Evolutionary conservation across 2,888 invertebrate species (phyloP).

Genomic region (Amaurobius ferox): DNA sequence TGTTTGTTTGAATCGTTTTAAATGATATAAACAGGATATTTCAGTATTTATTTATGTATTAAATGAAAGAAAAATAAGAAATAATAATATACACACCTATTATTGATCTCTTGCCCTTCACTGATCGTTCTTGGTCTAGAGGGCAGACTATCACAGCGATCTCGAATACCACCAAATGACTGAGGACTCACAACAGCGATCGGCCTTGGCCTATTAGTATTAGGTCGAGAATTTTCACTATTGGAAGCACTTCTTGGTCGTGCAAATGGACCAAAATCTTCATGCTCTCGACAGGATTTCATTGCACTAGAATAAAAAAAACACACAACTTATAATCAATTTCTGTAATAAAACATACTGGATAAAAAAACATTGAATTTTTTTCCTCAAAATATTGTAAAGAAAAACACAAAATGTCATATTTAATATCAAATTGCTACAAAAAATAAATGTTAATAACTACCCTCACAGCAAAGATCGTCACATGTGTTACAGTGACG

Average conservation of each 20-base stretch:
- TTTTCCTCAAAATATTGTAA: no score
- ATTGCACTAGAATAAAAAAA: slow-evolving; percentile 82
- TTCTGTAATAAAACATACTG: no score
- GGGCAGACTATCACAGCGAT: slow-evolving; percentile 90
- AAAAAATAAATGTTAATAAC: no score
- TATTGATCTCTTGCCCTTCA: slow-evolving; percentile 79
- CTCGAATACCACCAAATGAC: slow-evolving; percentile 78
- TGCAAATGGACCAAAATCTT: slow-evolving; percentile 83
- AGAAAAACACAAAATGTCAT: no score
- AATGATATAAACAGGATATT: no score
- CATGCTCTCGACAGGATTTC: slow-evolving; percentile 78
- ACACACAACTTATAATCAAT: no score
- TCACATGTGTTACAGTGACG: no score
- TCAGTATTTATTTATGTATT: no score
- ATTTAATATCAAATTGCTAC: no score
- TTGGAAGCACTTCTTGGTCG: slow-evolving; percentile 84
- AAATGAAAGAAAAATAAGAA: not conserved
- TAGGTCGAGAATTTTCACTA: slow-evolving; percentile 85
- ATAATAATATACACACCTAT: slow-evolving; percentile 46
- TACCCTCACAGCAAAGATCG: no score
- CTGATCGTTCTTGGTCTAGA: slow-evolving; percentile 84
- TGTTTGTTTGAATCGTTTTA: no score
- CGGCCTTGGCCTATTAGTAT: slow-evolving; percentile 79
- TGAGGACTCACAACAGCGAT: slow-evolving; percentile 52
- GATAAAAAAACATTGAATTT: no score